Evolutionary conservation across 92 coral and sea anemone genomes (phyloP), one percentile per base, ranked within the genome.

Genomic region (Porites lobata): DNA sequence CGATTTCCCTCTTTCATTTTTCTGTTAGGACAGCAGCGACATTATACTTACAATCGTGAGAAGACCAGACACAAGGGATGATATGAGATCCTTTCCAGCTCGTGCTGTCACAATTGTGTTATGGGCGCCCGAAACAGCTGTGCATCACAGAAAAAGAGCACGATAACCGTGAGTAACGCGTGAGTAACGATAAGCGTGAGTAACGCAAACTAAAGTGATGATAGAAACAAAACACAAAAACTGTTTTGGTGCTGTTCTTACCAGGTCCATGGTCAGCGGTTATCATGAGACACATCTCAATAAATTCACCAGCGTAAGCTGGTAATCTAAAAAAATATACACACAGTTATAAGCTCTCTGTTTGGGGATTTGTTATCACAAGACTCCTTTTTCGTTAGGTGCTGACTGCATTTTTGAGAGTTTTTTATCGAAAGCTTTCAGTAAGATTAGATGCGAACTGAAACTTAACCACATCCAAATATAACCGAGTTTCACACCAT

Each of bases 221-320:
- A 13, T 7, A 53, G 24, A 54, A 6, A 12, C 20, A 70, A 10
- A 7, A 12, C 14, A 13, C 7, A 70, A 70, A 15, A 8, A 9
- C 9, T 9, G 14, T 10, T 21, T 4, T 2, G 15, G 19, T 21
- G 20, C 18, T 59, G 22, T 20, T 59, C 86, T 56, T 71, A 97
- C 99, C 99, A 91, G 99, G 99, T 32, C 98, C 99, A 72, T 98
- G 99, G 91, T 98, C 99, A 91, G 99, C 99, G 77, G 99, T 98
- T 71, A 98, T 98, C 99, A 98, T 98, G 58, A 98, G 93, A 69
- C 99, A 98, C 99, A 98, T 98, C 75, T 98, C 99, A 63, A 98
- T 96, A 75, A 98, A 98, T 82, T 91, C 92, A 76, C 93, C 89
- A 18, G 99, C 99, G 82, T 94, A 98, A 6, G 79, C 80, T 17